Base-by-base conservation (phyloP, 2,797 vertebrate genomes). In the Leucoraja ocellata region DNA sequence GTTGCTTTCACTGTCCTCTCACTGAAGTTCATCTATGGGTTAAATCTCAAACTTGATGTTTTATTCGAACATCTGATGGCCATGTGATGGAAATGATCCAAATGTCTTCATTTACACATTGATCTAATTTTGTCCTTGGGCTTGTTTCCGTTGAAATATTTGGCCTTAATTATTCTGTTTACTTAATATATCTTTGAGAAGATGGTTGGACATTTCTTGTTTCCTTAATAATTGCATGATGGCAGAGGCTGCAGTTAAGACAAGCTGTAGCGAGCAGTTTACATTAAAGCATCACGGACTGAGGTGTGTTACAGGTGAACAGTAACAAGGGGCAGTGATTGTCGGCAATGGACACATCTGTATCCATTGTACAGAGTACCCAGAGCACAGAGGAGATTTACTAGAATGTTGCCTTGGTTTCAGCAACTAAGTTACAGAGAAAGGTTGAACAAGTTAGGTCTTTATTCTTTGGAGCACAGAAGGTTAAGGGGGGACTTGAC, bases 71-170 rank as follows among this genome's bases (percentile, higher is more conserved):
- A 90, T 90, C 63, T 90, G 84, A 90, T 36, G 58, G 23, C 84
- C 61, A 90, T 63, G 63, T 16, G 23, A 68, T 90, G 84, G 84
- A 90, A 90, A 90, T 68, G 14, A 65, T 90, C 63, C 84, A 90
- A 86, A 68, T 13, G 16, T 28, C 61, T 90, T 68, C 61, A 36
- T 90, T 65, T 68, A 68, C 61, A 90, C 28, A 32, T 68, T 90
- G 63, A 68, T 68, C 63, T 90, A 90, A 63, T 90, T 90, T 61
- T 13, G 63, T 90, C 63, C 61, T 65, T n/a, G 18, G 63, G 63
- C 28, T 65, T 68, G 28, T 36, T 90, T 68, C n/a, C n/a, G 54
- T 90, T 90, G 84, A 90, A 90, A 90, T 28, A n/a, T 86, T 86
- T 63, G 28, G 83, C 1, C 16, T 86, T 86, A 28, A 16, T 83